Percentiles rank a stretch among this genome's conserved stretches.
Evolutionary conservation across 2,888 invertebrate species (phyloP).

Genomic region (Papilio demoleus): DNA sequence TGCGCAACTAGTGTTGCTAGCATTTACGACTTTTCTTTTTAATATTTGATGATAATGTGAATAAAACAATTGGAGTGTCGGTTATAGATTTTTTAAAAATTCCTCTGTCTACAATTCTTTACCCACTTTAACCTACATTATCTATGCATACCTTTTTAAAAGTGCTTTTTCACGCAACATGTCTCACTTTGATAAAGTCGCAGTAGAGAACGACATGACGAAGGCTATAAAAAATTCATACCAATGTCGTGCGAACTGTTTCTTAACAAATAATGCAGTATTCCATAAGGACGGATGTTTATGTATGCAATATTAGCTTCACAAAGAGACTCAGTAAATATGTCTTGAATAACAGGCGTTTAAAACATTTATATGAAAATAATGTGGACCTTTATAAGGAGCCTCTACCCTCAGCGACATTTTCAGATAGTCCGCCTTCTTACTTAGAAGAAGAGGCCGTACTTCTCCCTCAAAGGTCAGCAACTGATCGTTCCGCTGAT

Average conservation of each 20-base stretch:
- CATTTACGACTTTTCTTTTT: too few relatives aligned
- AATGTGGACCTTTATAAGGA: too few relatives aligned
- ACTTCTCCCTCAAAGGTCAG: too few relatives aligned
- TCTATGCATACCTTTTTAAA: neutral
- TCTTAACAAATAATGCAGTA: constrained; percentile 10
- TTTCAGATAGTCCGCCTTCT: too few relatives aligned
- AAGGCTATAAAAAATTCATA: constrained; percentile 36
- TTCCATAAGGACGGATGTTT: constrained; percentile 6
- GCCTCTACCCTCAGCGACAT: too few relatives aligned
- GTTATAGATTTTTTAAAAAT: neutral
- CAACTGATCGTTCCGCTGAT: too few relatives aligned
- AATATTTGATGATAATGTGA: too few relatives aligned
- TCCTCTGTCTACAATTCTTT: too few relatives aligned
- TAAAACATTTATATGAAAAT: neutral
- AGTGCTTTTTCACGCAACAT: constrained; percentile 11
- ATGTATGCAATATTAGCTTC: neutral
- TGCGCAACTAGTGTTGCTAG: too few relatives aligned
- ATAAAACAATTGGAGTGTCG: too few relatives aligned
- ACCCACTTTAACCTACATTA: too few relatives aligned
- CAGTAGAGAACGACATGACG: constrained; percentile 15
- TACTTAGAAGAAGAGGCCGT: too few relatives aligned
- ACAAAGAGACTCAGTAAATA: constrained; percentile 5
- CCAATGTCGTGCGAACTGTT: constrained; percentile 28
- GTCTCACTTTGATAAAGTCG: constrained; percentile 21
- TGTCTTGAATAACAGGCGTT: neutral